Base-by-base conservation (phyloP, 2,113 vertebrate species). In the Ardeotis arabs region DNA sequence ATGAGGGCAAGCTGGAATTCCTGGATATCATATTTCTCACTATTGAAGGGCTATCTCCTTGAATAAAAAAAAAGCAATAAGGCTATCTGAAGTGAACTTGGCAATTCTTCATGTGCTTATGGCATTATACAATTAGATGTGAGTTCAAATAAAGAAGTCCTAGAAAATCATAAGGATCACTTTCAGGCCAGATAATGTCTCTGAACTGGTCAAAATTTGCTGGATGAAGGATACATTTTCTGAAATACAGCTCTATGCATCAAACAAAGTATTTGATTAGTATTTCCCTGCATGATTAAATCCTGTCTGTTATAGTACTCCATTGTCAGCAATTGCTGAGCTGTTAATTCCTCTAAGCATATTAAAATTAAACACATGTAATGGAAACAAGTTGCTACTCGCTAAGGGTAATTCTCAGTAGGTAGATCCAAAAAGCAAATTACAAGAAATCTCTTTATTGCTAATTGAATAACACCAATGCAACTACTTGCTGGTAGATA, bases 1-100 rank as follows among this genome's bases (percentile, higher is more conserved):
- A 96, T 55, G 83, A 83, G 80, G 93, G 62, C 72, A 89, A 90
- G 93, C 86, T 96, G 96, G 89, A 98, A 97, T 98, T 98, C 97
- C 98, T 97, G 98, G 88, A 96, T 97, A 95, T 93, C 89, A 77
- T 73, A 84, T 98, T 98, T 98, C 98, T 98, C 98, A 98, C 96
- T 95, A 98, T 98, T 98, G 95, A 98, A 98, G 97, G 96, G 82
- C 97, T 98, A 97, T 97, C 96, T 97, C 80, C 90, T 93, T 96
- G 95, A 93, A 96, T 96, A 97, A 97, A 97, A 98, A 97, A 98
- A 96, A 95, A 96, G 93, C 79, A 91, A 52, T 95, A 73, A 85
- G 92, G 90, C 94, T 96, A 88, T 91, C 93, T 96, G 87, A 89
- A 90, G 67, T 97, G 93, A 98, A 98, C 97, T 98, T 98, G 97